Percentiles rank a stretch among this genome's conserved stretches.
Conservation (phyloP, 2,113 vertebrate species). For the Tachuris rubrigastra region DNA sequence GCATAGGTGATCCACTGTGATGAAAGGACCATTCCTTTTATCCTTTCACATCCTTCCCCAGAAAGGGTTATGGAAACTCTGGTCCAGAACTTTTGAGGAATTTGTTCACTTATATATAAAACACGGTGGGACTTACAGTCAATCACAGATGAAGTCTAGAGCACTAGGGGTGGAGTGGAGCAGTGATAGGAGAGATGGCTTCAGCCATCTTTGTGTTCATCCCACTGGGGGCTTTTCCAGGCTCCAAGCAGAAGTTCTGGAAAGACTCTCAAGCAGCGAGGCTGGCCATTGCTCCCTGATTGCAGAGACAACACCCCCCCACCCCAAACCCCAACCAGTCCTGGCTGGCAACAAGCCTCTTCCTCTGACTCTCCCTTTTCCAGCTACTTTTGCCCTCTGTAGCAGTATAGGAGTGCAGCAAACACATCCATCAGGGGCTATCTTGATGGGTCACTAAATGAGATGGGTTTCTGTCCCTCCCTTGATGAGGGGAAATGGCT, state of each 20-base stretch:
- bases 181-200: background rate
- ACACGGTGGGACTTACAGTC: background rate
- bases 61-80: background rate
- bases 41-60: too few species aligned
- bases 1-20: background rate
- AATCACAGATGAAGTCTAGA: background rate
- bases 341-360: background rate
- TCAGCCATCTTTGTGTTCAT: background rate
- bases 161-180: background rate
- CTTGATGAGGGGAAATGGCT: background rate
- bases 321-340: too few species aligned
- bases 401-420: fast-evolving
- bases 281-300: background rate
- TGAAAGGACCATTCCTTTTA: background rate
- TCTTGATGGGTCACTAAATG: background rate
- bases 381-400: background rate
- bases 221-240: background rate
- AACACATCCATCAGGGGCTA: background rate
- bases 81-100: background rate
- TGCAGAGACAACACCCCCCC: background rate
- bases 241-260: fast-evolving
- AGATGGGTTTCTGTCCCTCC: background rate
- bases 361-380: background rate
- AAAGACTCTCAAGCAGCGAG: too few species aligned
- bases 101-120: background rate